A percentile compares a stretch with the other conserved stretches of the same genome.
Conservation (phyloP, 1,140 invertebrate species). For the Colletes gigas region DNA sequence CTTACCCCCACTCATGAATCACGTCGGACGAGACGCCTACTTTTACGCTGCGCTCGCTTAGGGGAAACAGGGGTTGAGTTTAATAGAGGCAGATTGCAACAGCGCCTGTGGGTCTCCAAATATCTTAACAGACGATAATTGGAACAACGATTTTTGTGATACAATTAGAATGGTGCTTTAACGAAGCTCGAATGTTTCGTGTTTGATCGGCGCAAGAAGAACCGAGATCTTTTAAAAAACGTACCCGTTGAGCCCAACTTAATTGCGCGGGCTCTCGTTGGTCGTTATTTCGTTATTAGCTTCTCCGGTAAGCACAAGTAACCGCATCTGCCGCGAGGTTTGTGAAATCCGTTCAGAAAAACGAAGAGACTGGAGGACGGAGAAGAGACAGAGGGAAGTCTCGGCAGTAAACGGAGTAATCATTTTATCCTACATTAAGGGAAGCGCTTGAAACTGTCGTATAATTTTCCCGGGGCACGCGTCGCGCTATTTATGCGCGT, state of each 20-base stretch:
- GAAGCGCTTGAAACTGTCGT: slow-evolving; percentile 11
- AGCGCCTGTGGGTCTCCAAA: too few relatives aligned
- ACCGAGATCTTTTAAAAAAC: slow-evolving; percentile 2
- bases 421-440: slow-evolving; percentile 29
- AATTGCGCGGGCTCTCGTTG: not conserved
- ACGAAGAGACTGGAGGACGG: not conserved
- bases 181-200: too few relatives aligned
- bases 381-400: not conserved
- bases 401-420: slow-evolving; percentile 18
- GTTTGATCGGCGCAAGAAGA: not conserved
- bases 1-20: too few relatives aligned
- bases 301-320: not conserved
- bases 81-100: too few relatives aligned
- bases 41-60: too few relatives aligned
- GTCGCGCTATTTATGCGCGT: slow-evolving; percentile 36
- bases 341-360: not conserved
- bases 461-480: slow-evolving; percentile 40
- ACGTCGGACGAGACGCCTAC: too few relatives aligned
- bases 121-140: too few relatives aligned
- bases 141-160: too few relatives aligned
- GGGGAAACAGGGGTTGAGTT: too few relatives aligned
- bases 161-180: too few relatives aligned
- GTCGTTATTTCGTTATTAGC: slow-evolving; percentile 12
- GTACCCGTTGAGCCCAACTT: not conserved
- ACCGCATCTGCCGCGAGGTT: not conserved